phyloP scores from a whole-genome alignment of 2,113 vertebrate genomes.

The Eira barbara region DNA sequence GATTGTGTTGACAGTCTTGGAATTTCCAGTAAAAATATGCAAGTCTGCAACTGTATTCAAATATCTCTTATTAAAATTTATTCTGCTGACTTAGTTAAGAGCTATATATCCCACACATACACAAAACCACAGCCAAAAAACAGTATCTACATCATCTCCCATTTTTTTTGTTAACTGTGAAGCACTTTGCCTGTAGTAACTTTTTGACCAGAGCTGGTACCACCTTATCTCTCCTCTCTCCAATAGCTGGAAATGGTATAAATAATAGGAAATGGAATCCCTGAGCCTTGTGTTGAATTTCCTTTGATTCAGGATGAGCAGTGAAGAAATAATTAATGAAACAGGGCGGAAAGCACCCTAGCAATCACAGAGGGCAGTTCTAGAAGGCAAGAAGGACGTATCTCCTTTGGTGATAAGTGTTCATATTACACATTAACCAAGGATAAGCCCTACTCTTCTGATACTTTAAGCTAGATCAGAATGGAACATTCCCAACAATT shows the following conservation, averaged over 20 bases:
- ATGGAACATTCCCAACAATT: not conserved
- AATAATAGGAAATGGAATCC: not conserved
- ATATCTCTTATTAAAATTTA: not conserved
- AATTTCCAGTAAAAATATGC: not conserved
- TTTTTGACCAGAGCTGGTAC: not conserved
- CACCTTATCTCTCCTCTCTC: no score
- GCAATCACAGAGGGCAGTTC: not conserved
- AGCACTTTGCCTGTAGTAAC: not conserved
- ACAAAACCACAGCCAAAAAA: not conserved
- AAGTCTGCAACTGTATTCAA: not conserved
- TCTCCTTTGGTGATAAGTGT: not conserved
- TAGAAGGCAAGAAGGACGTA: not conserved
- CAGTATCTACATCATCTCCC: no score
- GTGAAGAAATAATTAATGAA: not conserved
- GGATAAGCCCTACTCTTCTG: no score
- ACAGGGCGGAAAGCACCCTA: not conserved
- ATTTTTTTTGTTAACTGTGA: not conserved
- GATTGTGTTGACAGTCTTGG: not conserved
- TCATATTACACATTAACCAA: not conserved
- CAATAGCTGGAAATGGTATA: not conserved
- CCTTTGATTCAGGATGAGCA: not conserved
- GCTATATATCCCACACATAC: not conserved
- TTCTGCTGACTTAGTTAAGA: not conserved
- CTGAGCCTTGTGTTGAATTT: not conserved
- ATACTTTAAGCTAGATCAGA: not conserved